These are phyloP conservation scores for Drosophila borealis DNA, from an alignment of 2,888 invertebrate species.

Conservation along the genomic window DNA sequence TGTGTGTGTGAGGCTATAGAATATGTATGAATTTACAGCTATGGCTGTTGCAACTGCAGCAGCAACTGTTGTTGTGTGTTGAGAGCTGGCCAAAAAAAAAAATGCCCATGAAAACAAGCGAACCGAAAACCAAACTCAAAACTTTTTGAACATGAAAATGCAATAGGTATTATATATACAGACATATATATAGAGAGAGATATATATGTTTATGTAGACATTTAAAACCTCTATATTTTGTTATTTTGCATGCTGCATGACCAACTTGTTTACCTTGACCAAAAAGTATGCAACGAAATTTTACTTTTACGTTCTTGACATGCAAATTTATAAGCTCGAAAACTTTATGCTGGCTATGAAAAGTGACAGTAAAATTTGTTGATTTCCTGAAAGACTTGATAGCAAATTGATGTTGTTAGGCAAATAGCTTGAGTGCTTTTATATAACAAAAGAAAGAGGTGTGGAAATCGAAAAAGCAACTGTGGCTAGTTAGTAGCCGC, in stretches of 20 bases:
- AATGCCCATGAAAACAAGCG: constrained; percentile 12
- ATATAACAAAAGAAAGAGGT: background rate
- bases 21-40: constrained; percentile 6
- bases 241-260: constrained; percentile 21
- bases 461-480: background rate
- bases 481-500: background rate
- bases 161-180: constrained; percentile 35
- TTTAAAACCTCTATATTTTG: constrained; percentile 7
- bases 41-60: constrained; percentile 13
- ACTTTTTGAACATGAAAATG: constrained; percentile 50
- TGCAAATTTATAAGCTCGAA: constrained; percentile 12
- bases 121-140: constrained; percentile 22
- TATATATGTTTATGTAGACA: background rate
- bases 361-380: constrained; percentile 21
- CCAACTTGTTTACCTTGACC: constrained; percentile 15
- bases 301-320: constrained; percentile 7
- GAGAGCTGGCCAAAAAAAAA: constrained; percentile 36
- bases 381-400: constrained; percentile 11
- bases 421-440: constrained; percentile 7
- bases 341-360: constrained; percentile 7
- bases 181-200: background rate
- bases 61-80: constrained; percentile 23
- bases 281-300: constrained; percentile 14
- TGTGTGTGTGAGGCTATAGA: background rate
- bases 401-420: constrained; percentile 25